phyloP scores from a whole-genome alignment of 2,797 vertebrate genomes.

The Carapus acus region DNA sequence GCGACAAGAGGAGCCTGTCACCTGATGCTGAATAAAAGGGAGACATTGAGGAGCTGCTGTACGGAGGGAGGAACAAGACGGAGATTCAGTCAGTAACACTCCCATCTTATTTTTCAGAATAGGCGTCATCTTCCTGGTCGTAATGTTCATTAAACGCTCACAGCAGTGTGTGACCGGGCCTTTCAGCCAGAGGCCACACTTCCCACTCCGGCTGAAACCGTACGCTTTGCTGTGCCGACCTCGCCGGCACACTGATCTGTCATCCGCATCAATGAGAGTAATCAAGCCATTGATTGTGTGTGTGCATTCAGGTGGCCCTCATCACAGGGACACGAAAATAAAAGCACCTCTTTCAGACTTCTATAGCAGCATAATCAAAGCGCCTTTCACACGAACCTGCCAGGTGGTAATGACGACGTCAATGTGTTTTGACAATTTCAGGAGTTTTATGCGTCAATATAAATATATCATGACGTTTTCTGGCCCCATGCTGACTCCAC shows the following conservation, averaged over 20 bases:
- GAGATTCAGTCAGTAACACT: conserved; percentile 5
- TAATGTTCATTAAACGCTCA: conserved; percentile 53
- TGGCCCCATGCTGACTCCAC: too few relatives aligned
- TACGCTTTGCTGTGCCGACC: conserved; percentile 28
- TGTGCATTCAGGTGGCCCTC: conserved; percentile 43
- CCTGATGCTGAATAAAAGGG: too few relatives aligned
- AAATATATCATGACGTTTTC: too few relatives aligned
- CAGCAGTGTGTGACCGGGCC: conserved; percentile 28
- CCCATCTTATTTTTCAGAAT: conserved; percentile 23
- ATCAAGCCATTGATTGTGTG: conserved; percentile 54
- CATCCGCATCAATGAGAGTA: conserved; percentile 57
- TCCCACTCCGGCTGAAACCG: conserved; percentile 20
- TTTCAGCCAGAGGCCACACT: conserved; percentile 25
- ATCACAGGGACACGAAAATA: conserved; percentile 56
- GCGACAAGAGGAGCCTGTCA: too few relatives aligned
- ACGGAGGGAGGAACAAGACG: too few relatives aligned
- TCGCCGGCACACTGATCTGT: conserved; percentile 39
- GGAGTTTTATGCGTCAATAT: too few relatives aligned
- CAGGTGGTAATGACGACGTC: too few relatives aligned
- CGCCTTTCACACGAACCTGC: conserved; percentile 38
- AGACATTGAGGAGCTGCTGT: too few relatives aligned
- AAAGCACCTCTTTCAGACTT: conserved; percentile 61
- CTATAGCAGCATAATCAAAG: conserved; percentile 55
- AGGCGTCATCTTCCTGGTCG: conserved; percentile 12
- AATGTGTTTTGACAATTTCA: too few relatives aligned